Evolutionary conservation across 2,888 invertebrate species (phyloP), one percentile per base, ranked within the genome.

Genomic region (Melanostoma mellinum): DNA sequence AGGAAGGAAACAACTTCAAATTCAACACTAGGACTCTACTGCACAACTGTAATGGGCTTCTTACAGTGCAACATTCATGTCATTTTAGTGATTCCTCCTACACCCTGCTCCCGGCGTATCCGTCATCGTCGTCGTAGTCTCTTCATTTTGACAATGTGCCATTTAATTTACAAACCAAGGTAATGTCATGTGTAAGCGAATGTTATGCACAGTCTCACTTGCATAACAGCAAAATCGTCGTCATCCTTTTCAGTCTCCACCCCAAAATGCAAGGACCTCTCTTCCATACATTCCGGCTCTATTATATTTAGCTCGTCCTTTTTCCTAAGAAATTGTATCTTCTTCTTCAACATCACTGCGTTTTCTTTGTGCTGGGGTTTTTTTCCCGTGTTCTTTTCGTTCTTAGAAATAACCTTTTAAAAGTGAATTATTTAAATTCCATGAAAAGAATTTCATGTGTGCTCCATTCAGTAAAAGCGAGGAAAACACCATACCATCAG

Each of bases 371-470:
- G 65, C 44, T 6, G 56, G 58, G 9, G 32, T 58, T 44, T 33
- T 33, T 20, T 61, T 38, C 40, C 71, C 65, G 48, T 65, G 63
- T 72, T 52, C 72, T 48, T 44, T 81, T 72, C 58, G 53, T 74
- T 78, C 65, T 72, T 73, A 42, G 68, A 77, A 72, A 73, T 73
- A 67, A 72, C 68, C 77, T 73, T 81, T 71, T 72, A 68, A 81
- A 81, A 81, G 81, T 77, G 77, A 81, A 81, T 81, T 77, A 81
- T 81, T 81, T 73, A 81, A 81, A 81, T 81, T 81, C 81, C 68
- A 77, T 81, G 81, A 77, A 81, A 81, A 77, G 72, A 72, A 77
- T 81, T 81, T 77, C 72, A 73, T 77, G 67, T 81, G 77, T 46
- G 61, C 9, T 61, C 20, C 35, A 10, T 73, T 72, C 77, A 77